These are phyloP conservation scores for human (Homo sapiens) DNA, from an alignment of 2,113 vertebrate species.

Conservation along the genomic window DNA sequence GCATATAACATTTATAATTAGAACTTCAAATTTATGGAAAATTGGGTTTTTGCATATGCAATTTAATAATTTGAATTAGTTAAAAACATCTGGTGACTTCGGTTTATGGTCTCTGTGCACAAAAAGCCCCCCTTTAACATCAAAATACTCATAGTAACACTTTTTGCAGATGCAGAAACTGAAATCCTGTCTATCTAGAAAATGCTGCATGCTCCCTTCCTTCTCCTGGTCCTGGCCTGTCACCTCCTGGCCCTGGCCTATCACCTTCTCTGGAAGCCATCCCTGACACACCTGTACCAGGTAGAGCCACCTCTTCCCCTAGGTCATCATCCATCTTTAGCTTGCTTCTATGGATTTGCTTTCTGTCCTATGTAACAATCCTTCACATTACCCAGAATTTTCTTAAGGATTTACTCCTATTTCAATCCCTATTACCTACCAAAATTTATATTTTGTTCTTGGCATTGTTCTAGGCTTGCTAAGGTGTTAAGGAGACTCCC, in stretches of 20 bases:
- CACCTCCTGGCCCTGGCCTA: too few relatives aligned
- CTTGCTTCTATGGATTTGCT: background rate
- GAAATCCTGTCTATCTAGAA: background rate
- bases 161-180: too few relatives aligned
- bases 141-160: background rate
- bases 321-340: too few relatives aligned
- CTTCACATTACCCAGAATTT: background rate
- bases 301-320: accelerated
- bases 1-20: background rate
- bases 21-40: background rate
- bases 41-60: background rate
- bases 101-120: background rate
- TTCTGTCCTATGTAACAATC: background rate
- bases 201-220: background rate
- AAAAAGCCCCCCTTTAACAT: background rate
- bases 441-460: background rate
- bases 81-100: background rate
- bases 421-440: background rate
- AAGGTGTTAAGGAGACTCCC: background rate
- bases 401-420: background rate
- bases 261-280: background rate
- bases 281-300: too few relatives aligned
- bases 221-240: background rate
- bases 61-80: background rate
- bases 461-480: background rate